A percentile compares a stretch with the other conserved stretches of the same genome.
phyloP scores from a whole-genome alignment of 2,888 invertebrate species.

The Cyclophora punctaria region DNA sequence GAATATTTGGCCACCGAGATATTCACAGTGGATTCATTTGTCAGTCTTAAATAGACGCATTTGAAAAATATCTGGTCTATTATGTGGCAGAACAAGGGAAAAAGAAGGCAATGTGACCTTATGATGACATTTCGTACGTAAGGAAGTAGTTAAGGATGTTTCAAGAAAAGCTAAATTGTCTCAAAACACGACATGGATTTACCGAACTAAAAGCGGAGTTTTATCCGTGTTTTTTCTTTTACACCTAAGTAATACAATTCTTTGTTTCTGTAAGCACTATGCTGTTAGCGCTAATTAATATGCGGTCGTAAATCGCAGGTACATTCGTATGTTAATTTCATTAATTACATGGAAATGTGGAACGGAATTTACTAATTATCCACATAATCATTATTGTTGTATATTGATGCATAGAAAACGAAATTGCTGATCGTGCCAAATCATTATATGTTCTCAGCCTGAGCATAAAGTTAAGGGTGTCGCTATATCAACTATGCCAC shows the following conservation, averaged over 20 bases:
- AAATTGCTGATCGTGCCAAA: background rate
- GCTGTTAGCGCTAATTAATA: slow-evolving; percentile 2
- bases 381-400: background rate
- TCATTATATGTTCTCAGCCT: background rate
- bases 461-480: background rate
- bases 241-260: background rate
- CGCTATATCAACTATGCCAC: background rate
- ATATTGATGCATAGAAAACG: background rate
- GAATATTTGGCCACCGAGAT: slow-evolving; percentile 2
- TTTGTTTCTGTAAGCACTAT: background rate
- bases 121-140: slow-evolving; percentile 12
- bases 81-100: background rate
- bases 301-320: slow-evolving; percentile 1
- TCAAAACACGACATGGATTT: slow-evolving; percentile 7
- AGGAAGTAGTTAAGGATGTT: slow-evolving; percentile 13
- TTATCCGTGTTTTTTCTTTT: background rate
- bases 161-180: slow-evolving; percentile 13
- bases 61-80: too few relatives aligned
- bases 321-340: background rate
- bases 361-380: background rate
- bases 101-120: slow-evolving; percentile 5
- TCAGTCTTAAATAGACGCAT: background rate
- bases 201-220: slow-evolving; percentile 1
- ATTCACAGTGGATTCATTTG: background rate
- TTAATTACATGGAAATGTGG: background rate